These are phyloP conservation scores for Drosophila jambulina DNA, from an alignment of 1,140 invertebrate genomes.

Conservation along the genomic window DNA sequence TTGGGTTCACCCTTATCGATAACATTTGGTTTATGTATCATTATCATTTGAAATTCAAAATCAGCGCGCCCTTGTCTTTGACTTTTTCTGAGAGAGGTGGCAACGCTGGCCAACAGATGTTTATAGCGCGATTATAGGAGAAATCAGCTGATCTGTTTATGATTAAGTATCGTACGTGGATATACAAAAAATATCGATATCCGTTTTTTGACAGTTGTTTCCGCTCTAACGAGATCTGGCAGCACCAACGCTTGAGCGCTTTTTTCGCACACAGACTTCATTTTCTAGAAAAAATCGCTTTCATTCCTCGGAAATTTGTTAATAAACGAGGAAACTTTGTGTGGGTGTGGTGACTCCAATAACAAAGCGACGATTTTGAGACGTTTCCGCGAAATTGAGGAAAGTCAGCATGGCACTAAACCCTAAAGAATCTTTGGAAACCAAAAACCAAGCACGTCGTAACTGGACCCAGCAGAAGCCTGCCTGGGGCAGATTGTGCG, in stretches of 20 bases:
- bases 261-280: background rate
- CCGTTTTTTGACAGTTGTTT: background rate
- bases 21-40: no score
- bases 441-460: conserved; percentile 68
- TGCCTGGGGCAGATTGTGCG: conserved; percentile 77
- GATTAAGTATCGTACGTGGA: no score
- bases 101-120: background rate
- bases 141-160: no score
- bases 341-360: background rate
- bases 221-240: background rate
- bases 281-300: no score
- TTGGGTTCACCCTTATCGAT: no score
- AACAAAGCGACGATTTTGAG: conserved; percentile 36
- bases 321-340: background rate
- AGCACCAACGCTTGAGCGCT: background rate
- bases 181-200: no score
- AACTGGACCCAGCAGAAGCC: conserved; percentile 73
- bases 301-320: background rate
- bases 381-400: conserved; percentile 15
- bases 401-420: conserved; percentile 64
- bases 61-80: background rate
- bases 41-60: conserved; percentile 73
- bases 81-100: background rate
- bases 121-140: background rate
- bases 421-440: conserved; percentile 58